These are phyloP conservation scores for Chionodraco myersi DNA, from an alignment of 2,113 vertebrate genomes.

Conservation along the genomic window DNA sequence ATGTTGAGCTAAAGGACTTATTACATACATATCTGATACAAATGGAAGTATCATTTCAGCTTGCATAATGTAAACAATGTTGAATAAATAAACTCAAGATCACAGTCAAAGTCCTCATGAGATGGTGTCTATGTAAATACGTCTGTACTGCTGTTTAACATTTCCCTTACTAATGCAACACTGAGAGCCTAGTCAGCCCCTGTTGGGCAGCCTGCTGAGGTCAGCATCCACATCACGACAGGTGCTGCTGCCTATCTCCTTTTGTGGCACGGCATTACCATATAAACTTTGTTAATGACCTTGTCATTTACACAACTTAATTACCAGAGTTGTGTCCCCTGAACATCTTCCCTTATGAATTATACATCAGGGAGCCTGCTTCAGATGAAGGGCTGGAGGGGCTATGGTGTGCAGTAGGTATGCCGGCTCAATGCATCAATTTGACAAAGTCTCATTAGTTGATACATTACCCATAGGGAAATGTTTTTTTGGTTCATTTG, in stretches of 20 bases:
- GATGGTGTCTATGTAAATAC: conserved; percentile 65
- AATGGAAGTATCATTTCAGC: background rate
- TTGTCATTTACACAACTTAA: conserved; percentile 83
- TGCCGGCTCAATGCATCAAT: conserved; percentile 8
- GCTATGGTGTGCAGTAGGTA: conserved; percentile 6
- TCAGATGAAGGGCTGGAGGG: conserved; percentile 34
- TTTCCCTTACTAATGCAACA: conserved; percentile 78
- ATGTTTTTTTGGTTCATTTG: background rate
- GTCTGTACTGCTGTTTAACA: conserved; percentile 73
- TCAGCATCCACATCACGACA: conserved; percentile 75
- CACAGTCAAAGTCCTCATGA: conserved; percentile 38
- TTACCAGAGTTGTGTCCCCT: conserved; percentile 70
- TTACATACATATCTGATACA: background rate
- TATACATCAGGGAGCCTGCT: conserved; percentile 69
- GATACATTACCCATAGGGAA: background rate
- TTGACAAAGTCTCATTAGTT: conserved; percentile 2
- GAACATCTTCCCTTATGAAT: conserved; percentile 76
- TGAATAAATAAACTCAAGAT: conserved; percentile 38
- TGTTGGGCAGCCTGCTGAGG: conserved; percentile 75
- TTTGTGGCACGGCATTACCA: conserved; percentile 77
- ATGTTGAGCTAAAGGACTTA: background rate
- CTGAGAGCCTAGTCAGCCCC: conserved; percentile 74
- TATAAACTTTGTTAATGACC: conserved; percentile 84
- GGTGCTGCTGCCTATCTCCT: conserved; percentile 59
- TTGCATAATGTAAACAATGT: background rate